Base-by-base conservation (phyloP, 1,140 invertebrate genomes). In the Lepidurus arcticus region DNA sequence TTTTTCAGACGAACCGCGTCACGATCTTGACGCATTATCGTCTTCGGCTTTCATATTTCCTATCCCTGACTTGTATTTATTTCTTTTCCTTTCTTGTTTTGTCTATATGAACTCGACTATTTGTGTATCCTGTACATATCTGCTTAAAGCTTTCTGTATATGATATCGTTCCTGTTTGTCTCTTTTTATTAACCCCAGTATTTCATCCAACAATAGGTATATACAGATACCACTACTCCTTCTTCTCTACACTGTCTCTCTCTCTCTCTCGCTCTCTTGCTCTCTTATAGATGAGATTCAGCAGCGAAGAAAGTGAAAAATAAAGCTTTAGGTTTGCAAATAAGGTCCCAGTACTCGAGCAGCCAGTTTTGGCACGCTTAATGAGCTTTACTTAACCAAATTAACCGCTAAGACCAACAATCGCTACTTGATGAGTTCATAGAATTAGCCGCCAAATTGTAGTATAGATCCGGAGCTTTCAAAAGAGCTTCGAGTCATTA, bases 391-490 rank as follows among this genome's bases (percentile, higher is more conserved):
- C 53, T 65, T 13, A 65, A 16, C 53, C 53, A 65, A 65, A 65
- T 65, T 65, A 65, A 65, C 53, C 53, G 53, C 53, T 11, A 65
- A 65, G 21, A 21, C 53, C 53, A 65, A 65, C 53, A 65, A 65
- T 65, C 53, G 53, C 53, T 21, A 13, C 53, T 65, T 65, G 53
- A 65, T 21, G 53, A 65, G 16, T 65, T 13, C 53, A 65, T 65
- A 65, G 53, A 65, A 65, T 65, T 65, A 65, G 53, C 53, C 53
- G 53, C 53, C 53, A 65, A 65, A 65, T 65, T 65, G 53, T 13
- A 65, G n/a, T 65, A 65, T 65, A 65, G 53, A 65, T 65, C 53
- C 53, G 53, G n/a, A 65, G 53, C 53, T 65, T 65, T 65, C 21
- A 13, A 65, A 65, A 65, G 16, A 65, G 53, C 53, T 65, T 65